These are phyloP conservation scores for Triplophysa yarkandensis DNA, from an alignment of 2,797 vertebrate genomes.

Conservation along the genomic window DNA sequence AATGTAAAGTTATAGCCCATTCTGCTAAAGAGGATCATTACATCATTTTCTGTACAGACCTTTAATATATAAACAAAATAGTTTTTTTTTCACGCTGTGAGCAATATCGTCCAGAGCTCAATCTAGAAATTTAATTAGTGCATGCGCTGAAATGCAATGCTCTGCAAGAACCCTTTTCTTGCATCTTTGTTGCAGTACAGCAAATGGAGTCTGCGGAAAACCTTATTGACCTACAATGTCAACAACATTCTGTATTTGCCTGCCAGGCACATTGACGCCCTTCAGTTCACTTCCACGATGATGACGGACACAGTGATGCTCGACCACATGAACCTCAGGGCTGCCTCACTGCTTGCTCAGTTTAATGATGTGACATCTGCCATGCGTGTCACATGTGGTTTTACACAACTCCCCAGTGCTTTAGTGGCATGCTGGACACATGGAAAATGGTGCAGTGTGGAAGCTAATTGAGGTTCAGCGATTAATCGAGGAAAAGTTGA, in stretches of 20 bases:
- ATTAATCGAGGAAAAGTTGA: constrained; percentile 9
- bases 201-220: constrained; percentile 22
- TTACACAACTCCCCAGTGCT: background rate
- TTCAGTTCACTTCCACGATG: background rate
- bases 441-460: background rate
- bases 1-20: constrained; percentile 25
- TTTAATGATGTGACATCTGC: constrained; percentile 47
- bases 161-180: background rate
- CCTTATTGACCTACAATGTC: constrained; percentile 30
- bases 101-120: background rate
- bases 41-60: constrained; percentile 5
- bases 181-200: background rate
- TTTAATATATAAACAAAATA: constrained; percentile 8
- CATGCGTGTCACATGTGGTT: background rate
- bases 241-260: constrained; percentile 14
- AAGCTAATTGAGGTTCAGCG: background rate
- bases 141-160: constrained; percentile 5
- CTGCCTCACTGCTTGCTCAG: constrained; percentile 10
- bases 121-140: constrained; percentile 12
- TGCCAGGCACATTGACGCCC: background rate
- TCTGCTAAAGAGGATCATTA: background rate
- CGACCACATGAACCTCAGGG: constrained; percentile 15
- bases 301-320: constrained; percentile 37
- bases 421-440: background rate
- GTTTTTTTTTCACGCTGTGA: background rate